phyloP scores from a whole-genome alignment of 2,797 vertebrate species.

The Diplodus sargus region DNA sequence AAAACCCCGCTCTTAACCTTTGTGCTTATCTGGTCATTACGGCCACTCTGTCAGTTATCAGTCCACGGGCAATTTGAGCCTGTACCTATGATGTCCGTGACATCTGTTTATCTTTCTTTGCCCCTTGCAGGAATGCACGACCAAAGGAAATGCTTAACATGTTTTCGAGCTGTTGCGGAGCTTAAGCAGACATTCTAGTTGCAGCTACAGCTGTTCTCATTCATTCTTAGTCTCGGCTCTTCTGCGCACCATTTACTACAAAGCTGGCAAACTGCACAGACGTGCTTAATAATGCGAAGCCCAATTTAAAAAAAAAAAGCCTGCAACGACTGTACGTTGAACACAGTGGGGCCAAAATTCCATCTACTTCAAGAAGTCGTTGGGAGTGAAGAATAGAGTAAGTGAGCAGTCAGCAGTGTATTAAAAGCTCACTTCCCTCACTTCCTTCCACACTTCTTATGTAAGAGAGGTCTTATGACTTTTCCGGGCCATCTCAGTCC shows the following conservation, averaged over 20 bases:
- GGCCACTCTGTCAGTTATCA: conserved; percentile 40
- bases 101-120: conserved; percentile 77
- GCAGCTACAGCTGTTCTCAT: conserved; percentile 72
- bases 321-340: conserved; percentile 58
- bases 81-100: conserved; percentile 45
- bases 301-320: conserved; percentile 52
- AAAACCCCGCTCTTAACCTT: conserved; percentile 27
- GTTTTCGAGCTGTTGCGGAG: conserved; percentile 46
- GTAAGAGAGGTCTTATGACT: conserved; percentile 75
- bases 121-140: conserved; percentile 60
- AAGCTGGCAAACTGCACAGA: conserved; percentile 67
- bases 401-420: conserved; percentile 51
- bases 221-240: conserved; percentile 67
- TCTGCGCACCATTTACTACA: conserved; percentile 73
- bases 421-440: conserved; percentile 65
- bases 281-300: conserved; percentile 52
- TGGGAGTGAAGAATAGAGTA: conserved; percentile 53
- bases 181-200: conserved; percentile 41
- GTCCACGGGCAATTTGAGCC: conserved; percentile 46
- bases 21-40: conserved; percentile 48
- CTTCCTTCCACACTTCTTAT: conserved; percentile 65
- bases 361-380: conserved; percentile 33
- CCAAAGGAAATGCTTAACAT: conserved; percentile 65
- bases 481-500: conserved; percentile 61
- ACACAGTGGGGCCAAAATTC: conserved; percentile 54